Evolutionary conservation across 2,113 vertebrate species (phyloP).

Genomic region (Phalacrocorax carbo): DNA sequence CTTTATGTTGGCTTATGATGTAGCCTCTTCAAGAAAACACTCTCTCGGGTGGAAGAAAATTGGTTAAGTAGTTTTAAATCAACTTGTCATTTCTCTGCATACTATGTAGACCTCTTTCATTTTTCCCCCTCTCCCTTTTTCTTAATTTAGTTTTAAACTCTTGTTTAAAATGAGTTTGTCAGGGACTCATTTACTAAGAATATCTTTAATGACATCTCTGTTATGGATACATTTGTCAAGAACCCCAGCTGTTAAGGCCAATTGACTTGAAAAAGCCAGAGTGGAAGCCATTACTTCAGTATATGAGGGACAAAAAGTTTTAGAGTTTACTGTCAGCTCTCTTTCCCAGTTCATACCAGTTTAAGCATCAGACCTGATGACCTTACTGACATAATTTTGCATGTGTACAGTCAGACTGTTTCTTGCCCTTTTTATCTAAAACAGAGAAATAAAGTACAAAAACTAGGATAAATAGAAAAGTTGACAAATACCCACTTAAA

Average conservation of each 20-base stretch:
- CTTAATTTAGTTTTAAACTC: conserved; percentile 12
- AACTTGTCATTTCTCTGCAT: conserved; percentile 9
- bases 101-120: background rate
- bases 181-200: conserved; percentile 36
- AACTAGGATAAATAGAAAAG: background rate
- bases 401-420: background rate
- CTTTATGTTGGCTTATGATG: background rate
- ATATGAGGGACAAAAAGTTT: background rate
- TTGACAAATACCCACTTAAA: background rate
- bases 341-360: background rate
- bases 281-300: background rate
- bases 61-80: conserved; percentile 30
- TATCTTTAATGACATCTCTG: conserved; percentile 45
- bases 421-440: background rate
- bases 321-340: background rate
- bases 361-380: background rate
- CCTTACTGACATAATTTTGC: background rate
- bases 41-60: background rate
- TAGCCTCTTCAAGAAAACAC: background rate
- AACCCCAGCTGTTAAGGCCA: background rate
- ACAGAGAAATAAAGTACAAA: background rate
- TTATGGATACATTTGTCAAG: conserved; percentile 25
- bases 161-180: conserved; percentile 30
- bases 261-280: background rate
- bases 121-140: background rate